These are phyloP conservation scores for Rhagophthalmus giganteus DNA, from an alignment of 2,888 invertebrate species.

Conservation along the genomic window DNA sequence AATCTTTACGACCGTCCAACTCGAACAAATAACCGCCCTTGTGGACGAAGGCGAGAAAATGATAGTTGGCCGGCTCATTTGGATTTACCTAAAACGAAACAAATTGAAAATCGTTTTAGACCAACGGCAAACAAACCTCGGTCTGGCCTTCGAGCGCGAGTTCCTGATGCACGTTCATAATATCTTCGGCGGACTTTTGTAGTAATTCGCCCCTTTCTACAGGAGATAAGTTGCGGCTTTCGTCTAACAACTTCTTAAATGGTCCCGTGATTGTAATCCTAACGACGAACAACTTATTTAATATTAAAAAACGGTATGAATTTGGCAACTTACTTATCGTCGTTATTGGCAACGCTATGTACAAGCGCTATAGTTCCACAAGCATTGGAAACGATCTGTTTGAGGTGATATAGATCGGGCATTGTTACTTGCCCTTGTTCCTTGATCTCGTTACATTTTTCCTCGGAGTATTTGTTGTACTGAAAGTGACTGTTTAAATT, in stretches of 20 bases:
- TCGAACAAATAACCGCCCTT: constrained; percentile 83
- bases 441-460: constrained; percentile 67
- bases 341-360: constrained; percentile 90
- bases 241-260: constrained; percentile 77
- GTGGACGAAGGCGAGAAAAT: constrained; percentile 88
- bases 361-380: constrained; percentile 98
- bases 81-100: constrained; percentile 53
- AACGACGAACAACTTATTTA: too few relatives aligned
- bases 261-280: constrained; percentile 73
- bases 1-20: constrained; percentile 80
- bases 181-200: constrained; percentile 70
- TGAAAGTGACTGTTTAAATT: too few relatives aligned
- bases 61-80: constrained; percentile 84
- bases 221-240: constrained; percentile 68
- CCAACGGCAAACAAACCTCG: constrained; percentile 60
- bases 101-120: neutral
- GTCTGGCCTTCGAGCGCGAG: constrained; percentile 92
- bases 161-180: constrained; percentile 81
- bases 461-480: constrained; percentile 70
- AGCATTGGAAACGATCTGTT: constrained; percentile 90
- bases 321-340: constrained; percentile 72
- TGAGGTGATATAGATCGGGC: constrained; percentile 80
- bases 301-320: too few relatives aligned
- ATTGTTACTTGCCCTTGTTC: constrained; percentile 67
- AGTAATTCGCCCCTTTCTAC: constrained; percentile 75